These are phyloP conservation scores for Candidula unifasciata DNA, from an alignment of 2,888 invertebrate genomes.

Conservation along the genomic window DNA sequence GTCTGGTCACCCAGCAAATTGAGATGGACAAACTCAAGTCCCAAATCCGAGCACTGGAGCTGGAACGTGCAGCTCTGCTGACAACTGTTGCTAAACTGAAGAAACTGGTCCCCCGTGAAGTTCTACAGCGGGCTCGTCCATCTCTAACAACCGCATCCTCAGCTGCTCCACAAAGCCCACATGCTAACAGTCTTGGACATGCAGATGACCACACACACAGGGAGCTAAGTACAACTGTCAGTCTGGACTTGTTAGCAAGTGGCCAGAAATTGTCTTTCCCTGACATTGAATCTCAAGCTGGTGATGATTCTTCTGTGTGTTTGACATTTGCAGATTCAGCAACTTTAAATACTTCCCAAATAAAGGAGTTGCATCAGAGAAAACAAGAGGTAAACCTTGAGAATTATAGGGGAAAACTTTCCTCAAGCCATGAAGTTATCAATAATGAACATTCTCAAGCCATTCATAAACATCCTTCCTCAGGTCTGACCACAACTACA, in stretches of 20 bases:
- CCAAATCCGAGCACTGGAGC: slow-evolving; percentile 73
- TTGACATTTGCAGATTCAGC: no score
- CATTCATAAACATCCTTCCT: no score
- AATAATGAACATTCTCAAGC: neutral
- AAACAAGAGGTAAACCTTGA: neutral
- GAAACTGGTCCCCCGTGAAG: slow-evolving; percentile 66
- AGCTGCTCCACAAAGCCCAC: neutral
- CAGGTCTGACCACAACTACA: neutral
- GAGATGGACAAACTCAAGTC: slow-evolving; percentile 72
- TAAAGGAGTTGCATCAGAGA: no score
- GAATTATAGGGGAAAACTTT: no score
- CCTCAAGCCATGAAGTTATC: neutral
- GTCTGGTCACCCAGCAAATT: slow-evolving; percentile 65
- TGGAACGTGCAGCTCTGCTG: slow-evolving; percentile 75
- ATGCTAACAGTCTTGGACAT: neutral
- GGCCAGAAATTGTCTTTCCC: neutral
- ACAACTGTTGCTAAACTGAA: slow-evolving; percentile 70
- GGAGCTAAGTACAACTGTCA: neutral
- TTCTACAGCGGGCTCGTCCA: slow-evolving; percentile 59
- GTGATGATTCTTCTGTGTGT: neutral
- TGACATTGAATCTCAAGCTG: neutral
- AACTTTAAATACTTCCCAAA: neutral
- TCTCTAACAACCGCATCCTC: slow-evolving; percentile 53
- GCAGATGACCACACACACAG: no score
- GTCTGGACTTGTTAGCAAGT: neutral